Evolutionary conservation across 2,888 invertebrate species (phyloP).

Genomic region (Tholera decimalis): DNA sequence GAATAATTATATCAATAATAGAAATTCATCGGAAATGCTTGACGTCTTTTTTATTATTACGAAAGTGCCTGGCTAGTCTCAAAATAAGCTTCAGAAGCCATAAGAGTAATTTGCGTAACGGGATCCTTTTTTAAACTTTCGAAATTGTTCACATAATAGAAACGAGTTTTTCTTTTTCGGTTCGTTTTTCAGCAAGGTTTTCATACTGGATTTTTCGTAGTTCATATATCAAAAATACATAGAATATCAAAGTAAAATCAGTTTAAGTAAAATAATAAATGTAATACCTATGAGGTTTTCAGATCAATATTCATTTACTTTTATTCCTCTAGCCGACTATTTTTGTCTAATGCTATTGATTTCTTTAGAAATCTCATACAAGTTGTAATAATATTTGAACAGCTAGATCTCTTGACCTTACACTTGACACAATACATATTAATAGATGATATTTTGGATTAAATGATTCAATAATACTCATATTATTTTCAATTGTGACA

Average conservation of each 20-base stretch:
- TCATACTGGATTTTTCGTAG: not conserved
- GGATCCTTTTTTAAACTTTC: not conserved
- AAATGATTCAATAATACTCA: not conserved
- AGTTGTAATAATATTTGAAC: conserved; percentile 15
- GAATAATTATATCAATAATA: not conserved
- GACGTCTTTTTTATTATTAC: not conserved
- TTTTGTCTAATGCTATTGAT: conserved; percentile 35
- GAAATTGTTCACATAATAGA: conserved; percentile 3
- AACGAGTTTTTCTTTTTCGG: not conserved
- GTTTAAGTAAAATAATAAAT: conserved; percentile 7
- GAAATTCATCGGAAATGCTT: not conserved
- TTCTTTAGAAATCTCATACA: conserved; percentile 11
- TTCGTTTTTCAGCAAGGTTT: not conserved
- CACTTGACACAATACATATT: conserved; percentile 47
- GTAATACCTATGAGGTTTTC: too few relatives aligned
- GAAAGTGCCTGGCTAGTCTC: not conserved
- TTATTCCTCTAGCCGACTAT: conserved; percentile 6
- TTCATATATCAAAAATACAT: not conserved
- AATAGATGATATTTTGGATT: conserved; percentile 49
- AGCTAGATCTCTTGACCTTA: conserved; percentile 48
- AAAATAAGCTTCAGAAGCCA: conserved; percentile 18
- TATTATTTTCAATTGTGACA: conserved; percentile 15
- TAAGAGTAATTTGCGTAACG: conserved; percentile 25
- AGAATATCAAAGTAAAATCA: not conserved
- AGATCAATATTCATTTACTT: not conserved